A percentile compares a stretch with the other conserved stretches of the same genome.
Conservation (phyloP, 2,888 invertebrate species). For the Hypomecis atomaria region DNA sequence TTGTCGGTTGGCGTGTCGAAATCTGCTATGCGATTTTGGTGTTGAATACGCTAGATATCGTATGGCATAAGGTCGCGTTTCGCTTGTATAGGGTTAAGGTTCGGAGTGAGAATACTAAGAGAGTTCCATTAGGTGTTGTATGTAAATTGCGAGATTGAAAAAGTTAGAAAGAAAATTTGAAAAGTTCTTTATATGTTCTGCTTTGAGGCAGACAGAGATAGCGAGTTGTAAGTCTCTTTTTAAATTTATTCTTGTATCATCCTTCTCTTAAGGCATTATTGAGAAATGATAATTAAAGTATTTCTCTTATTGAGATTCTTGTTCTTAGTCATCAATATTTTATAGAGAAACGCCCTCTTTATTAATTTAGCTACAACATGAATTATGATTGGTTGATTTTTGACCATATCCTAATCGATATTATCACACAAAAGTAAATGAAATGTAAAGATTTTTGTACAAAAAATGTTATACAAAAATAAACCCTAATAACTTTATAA, state of each 20-base stretch:
- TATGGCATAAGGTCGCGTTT: slow-evolving; percentile 40
- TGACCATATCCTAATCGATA: too few relatives aligned
- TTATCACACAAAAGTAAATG: too few relatives aligned
- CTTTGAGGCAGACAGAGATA: neutral
- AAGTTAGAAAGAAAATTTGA: slow-evolving; percentile 1
- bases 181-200: slow-evolving; percentile 6
- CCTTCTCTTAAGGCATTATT: neutral
- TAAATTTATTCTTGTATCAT: slow-evolving; percentile 5
- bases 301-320: too few relatives aligned
- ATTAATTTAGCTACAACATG: too few relatives aligned
- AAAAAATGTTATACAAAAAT: too few relatives aligned
- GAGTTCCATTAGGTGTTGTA: slow-evolving; percentile 31
- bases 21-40: slow-evolving; percentile 48
- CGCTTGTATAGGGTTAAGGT: slow-evolving; percentile 45
- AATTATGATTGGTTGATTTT: too few relatives aligned
- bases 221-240: slow-evolving; percentile 3
- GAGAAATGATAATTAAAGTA: neutral
- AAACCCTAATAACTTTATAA: too few relatives aligned
- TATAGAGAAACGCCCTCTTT: too few relatives aligned
- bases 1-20: slow-evolving; percentile 59
- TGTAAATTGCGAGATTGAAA: slow-evolving; percentile 10
- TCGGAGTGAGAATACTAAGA: slow-evolving; percentile 35
- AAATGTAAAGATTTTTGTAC: too few relatives aligned
- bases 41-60: slow-evolving; percentile 43
- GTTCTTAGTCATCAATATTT: too few relatives aligned